phyloP scores from a whole-genome alignment of 2,113 vertebrate species.

The Prunella himalayana region DNA sequence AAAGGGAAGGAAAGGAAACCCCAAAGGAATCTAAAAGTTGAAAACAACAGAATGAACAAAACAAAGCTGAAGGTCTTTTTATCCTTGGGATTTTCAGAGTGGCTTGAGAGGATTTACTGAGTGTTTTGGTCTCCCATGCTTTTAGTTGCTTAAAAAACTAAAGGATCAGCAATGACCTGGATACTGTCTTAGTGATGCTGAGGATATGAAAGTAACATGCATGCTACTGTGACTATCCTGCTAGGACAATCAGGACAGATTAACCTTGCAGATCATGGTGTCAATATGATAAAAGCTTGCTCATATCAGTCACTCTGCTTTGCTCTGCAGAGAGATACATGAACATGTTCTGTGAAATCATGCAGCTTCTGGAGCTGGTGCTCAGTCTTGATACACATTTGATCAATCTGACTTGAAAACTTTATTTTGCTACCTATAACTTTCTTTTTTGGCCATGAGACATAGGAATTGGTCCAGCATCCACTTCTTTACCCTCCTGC shows the following conservation, averaged over 20 bases:
- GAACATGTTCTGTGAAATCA: neutral
- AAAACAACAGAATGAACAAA: neutral
- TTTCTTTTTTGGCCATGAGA: neutral
- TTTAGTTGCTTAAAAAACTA: neutral
- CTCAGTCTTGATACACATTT: neutral
- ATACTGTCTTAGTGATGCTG: neutral
- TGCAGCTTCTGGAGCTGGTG: neutral
- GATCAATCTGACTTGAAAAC: neutral
- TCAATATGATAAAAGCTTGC: neutral
- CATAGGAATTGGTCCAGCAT: neutral
- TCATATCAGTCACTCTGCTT: neutral
- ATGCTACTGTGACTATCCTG: neutral
- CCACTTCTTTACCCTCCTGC: neutral
- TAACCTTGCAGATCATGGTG: neutral
- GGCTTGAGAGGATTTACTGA: neutral
- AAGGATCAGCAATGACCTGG: neutral
- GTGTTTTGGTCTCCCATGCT: neutral
- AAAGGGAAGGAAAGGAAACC: neutral
- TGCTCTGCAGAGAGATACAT: neutral
- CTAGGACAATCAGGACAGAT: neutral
- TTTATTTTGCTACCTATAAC: neutral
- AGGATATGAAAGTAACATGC: neutral
- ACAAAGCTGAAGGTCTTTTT: neutral
- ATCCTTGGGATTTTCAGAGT: slow-evolving; percentile 16
- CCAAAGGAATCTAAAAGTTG: neutral